Evolutionary conservation across 2,797 vertebrate species (phyloP).

Genomic region (Accipiter minullus): DNA sequence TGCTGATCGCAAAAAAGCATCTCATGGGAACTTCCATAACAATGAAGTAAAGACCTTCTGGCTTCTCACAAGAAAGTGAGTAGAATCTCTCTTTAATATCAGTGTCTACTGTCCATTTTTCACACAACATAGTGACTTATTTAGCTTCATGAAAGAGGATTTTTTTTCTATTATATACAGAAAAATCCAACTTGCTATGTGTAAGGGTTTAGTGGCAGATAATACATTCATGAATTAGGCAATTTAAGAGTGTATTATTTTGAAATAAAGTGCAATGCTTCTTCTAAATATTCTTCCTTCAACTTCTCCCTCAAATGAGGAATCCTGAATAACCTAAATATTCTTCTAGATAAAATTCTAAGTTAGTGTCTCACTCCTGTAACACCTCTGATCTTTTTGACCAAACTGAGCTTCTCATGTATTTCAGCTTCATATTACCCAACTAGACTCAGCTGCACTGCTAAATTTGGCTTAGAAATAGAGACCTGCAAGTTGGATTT

Average conservation of each 20-base stretch:
- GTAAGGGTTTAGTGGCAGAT: background rate
- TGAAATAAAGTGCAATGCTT: background rate
- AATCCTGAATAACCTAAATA: background rate
- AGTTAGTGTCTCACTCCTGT: background rate
- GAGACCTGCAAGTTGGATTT: background rate
- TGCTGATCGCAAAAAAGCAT: conserved; percentile 15
- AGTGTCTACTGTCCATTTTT: background rate
- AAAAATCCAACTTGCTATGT: background rate
- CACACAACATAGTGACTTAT: background rate
- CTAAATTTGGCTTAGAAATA: background rate
- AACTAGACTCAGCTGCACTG: background rate
- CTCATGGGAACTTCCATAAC: background rate
- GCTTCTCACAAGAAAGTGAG: background rate
- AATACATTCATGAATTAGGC: background rate
- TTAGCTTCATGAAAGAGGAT: background rate
- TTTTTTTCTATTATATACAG: background rate
- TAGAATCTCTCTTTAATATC: background rate
- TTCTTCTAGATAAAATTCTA: background rate
- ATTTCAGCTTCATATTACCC: background rate
- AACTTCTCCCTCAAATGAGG: background rate
- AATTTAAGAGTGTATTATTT: background rate
- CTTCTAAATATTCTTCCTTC: background rate
- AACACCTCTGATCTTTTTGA: background rate
- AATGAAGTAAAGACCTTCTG: background rate
- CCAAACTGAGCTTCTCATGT: background rate